These are phyloP conservation scores for Netelia inedita DNA, from an alignment of 2,888 invertebrate species.

Conservation along the genomic window DNA sequence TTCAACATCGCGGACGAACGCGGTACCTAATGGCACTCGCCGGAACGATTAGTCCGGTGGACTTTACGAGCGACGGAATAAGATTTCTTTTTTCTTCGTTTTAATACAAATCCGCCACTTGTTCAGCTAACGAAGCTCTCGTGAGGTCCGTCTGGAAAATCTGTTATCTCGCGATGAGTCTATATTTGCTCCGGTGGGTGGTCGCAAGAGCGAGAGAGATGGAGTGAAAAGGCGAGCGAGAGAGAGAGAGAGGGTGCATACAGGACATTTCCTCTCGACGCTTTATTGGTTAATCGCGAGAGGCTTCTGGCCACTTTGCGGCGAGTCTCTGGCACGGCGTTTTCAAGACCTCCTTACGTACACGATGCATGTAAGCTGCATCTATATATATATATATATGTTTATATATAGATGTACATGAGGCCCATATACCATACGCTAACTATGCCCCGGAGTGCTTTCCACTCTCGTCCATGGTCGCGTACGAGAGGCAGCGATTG, in stretches of 20 bases:
- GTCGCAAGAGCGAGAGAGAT: constrained; percentile 20
- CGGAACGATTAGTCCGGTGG: constrained; percentile 35
- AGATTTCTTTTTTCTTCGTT: constrained; percentile 15
- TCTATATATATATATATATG: background rate
- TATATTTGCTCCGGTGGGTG: constrained; percentile 47
- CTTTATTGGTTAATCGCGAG: constrained; percentile 58
- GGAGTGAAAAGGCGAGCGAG: background rate
- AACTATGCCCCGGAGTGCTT: constrained; percentile 54
- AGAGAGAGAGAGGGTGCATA: background rate
- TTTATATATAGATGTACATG: too few species aligned
- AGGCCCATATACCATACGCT: constrained; percentile 51
- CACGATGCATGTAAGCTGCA: constrained; percentile 23
- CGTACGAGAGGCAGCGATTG: constrained; percentile 4
- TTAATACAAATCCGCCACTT: constrained; percentile 38
- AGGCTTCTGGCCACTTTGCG: constrained; percentile 66
- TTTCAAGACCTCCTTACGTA: constrained; percentile 56
- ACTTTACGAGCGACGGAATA: constrained; percentile 35
- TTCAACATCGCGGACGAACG: background rate
- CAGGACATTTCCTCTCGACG: constrained; percentile 48
- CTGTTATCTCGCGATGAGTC: constrained; percentile 25
- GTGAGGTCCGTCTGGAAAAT: constrained; percentile 53
- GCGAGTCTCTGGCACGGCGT: constrained; percentile 42
- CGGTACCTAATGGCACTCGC: background rate
- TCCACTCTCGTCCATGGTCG: constrained; percentile 43
- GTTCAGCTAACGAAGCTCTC: constrained; percentile 29